These are phyloP conservation scores for Xanthia togata DNA, from an alignment of 2,888 invertebrate genomes.

Conservation along the genomic window DNA sequence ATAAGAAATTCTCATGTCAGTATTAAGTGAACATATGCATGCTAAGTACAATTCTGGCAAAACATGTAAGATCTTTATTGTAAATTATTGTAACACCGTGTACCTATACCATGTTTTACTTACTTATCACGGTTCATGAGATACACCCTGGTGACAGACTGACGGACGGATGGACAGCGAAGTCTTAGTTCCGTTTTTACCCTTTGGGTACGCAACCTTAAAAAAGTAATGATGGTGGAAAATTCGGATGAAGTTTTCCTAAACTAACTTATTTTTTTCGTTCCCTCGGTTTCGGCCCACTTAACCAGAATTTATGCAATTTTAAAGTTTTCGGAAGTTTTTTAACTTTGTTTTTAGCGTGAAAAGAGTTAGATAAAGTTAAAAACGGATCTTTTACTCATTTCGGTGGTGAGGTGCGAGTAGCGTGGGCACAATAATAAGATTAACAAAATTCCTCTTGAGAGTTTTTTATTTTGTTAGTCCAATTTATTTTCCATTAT, in stretches of 20 bases:
- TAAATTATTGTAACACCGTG: too few species aligned
- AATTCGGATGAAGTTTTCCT: constrained; percentile 9
- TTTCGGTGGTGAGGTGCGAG: not conserved
- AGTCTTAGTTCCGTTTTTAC: too few species aligned
- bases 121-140: too few species aligned
- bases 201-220: too few species aligned
- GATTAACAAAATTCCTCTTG: not conserved
- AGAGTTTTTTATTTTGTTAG: not conserved
- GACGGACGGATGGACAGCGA: too few species aligned
- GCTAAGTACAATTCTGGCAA: too few species aligned
- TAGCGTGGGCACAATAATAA: not conserved
- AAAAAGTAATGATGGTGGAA: not conserved
- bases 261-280: not conserved
- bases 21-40: too few species aligned
- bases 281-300: not conserved
- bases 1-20: too few species aligned
- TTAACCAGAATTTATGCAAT: constrained; percentile 4
- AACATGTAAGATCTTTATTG: too few species aligned
- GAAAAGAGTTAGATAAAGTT: not conserved
- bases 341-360: not conserved
- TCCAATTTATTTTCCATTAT: not conserved
- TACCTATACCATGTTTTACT: too few species aligned
- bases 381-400: not conserved
- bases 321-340: constrained; percentile 4
- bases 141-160: too few species aligned